These are phyloP conservation scores for Notarius lentiginosus DNA, from an alignment of 2,113 vertebrate species.

Conservation along the genomic window DNA sequence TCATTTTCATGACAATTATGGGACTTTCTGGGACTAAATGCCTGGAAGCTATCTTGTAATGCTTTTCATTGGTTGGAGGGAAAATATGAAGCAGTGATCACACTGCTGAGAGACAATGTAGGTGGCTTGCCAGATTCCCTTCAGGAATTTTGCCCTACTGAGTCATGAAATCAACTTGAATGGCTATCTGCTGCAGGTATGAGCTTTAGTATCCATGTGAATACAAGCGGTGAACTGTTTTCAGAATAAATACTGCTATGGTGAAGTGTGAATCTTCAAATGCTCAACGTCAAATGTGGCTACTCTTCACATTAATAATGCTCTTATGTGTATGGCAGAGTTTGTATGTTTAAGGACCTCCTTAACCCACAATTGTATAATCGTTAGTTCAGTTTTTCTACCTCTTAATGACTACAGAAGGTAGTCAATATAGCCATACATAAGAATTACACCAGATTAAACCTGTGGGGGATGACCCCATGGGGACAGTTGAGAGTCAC, in stretches of 20 bases:
- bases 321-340: background rate
- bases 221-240: background rate
- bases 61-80: background rate
- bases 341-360: background rate
- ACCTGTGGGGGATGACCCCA: no score
- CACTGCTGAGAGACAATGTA: background rate
- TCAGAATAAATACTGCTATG: background rate
- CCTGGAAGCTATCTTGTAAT: background rate
- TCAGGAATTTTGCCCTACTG: background rate
- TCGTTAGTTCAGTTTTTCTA: background rate
- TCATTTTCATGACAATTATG: background rate
- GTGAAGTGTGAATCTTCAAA: background rate
- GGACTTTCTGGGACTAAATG: background rate
- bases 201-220: background rate
- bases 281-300: background rate
- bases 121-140: constrained; percentile 9
- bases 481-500: no score
- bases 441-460: background rate
- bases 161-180: background rate
- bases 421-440: background rate
- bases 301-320: background rate
- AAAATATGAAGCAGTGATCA: background rate
- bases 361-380: background rate
- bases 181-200: constrained; percentile 1
- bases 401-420: background rate